Evolutionary conservation across 1,140 invertebrate genomes (phyloP).

Genomic region (Drosophila arawakana): DNA sequence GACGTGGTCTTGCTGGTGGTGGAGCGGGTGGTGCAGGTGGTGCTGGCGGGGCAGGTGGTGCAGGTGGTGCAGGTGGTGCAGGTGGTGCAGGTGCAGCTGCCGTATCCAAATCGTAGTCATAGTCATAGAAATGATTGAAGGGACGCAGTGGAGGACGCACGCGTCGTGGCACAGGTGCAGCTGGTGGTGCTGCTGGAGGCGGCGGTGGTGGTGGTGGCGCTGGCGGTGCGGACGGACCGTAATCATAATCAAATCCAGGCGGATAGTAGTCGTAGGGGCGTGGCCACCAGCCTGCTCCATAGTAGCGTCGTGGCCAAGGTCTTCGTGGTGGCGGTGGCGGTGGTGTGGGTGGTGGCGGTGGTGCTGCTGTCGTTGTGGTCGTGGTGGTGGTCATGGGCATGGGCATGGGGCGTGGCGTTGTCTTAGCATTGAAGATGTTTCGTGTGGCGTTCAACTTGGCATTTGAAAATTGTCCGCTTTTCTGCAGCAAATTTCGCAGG

Average conservation of each 20-base stretch:
- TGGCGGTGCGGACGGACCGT: conserved; percentile 26
- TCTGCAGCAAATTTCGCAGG: conserved; percentile 64
- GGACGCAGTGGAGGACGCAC: conserved; percentile 49
- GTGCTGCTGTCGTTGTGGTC: conserved; percentile 23
- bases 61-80: conserved; percentile 4
- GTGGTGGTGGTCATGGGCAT: conserved; percentile 37
- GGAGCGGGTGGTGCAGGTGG: conserved; percentile 15
- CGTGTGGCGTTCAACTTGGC: conserved; percentile 54
- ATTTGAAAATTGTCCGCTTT: conserved; percentile 64
- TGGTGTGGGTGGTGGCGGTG: conserved; percentile 24
- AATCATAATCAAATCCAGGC: conserved; percentile 45
- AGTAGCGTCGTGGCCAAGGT: conserved; percentile 24
- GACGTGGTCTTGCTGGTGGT: conserved; percentile 8
- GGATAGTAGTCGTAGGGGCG: conserved; percentile 54
- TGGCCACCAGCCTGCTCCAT: conserved; percentile 50
- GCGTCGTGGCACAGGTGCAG: conserved; percentile 12
- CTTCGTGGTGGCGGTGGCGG: conserved; percentile 32
- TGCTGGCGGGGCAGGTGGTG: conserved; percentile 3
- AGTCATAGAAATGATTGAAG: conserved; percentile 43
- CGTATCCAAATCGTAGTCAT: conserved; percentile 50
- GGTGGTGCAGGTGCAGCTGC: conserved; percentile 4
- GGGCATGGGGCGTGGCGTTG: conserved; percentile 44
- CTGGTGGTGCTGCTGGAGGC: conserved; percentile 28
- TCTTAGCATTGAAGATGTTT: conserved; percentile 4
- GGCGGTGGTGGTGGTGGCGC: conserved; percentile 18